Evolutionary conservation across 2,113 vertebrate species (phyloP).

Genomic region (Acinonyx jubatus): DNA sequence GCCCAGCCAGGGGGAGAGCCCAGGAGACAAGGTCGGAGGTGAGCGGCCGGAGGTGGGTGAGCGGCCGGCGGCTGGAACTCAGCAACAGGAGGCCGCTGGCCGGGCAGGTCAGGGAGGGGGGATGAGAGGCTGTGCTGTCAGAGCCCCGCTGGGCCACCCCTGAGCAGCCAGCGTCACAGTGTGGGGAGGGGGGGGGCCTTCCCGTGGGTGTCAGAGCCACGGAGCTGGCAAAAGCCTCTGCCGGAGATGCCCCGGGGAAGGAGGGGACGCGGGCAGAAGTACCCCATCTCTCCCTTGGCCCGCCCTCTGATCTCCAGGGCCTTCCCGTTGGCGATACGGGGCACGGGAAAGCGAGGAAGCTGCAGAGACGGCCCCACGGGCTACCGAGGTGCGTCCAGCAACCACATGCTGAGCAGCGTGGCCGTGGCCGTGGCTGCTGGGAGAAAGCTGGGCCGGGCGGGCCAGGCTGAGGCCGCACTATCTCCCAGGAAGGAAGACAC

Average conservation of each 20-base stretch:
- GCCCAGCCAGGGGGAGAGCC: fast-evolving
- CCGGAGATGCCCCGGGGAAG: not conserved
- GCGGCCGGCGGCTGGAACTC: too few species aligned
- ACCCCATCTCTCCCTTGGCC: not conserved
- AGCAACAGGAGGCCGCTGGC: not conserved
- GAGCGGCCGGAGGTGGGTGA: not conserved
- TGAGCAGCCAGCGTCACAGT: fast-evolving
- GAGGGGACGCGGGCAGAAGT: not conserved
- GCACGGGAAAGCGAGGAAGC: not conserved
- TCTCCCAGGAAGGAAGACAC: not conserved
- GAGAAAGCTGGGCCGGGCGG: not conserved
- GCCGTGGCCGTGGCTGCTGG: fast-evolving
- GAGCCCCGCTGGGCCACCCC: too few species aligned
- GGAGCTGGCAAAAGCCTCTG: fast-evolving
- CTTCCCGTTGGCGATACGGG: not conserved
- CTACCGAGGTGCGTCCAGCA: fast-evolving
- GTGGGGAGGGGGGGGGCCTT: not conserved
- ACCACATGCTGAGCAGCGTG: fast-evolving
- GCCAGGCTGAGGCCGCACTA: fast-evolving
- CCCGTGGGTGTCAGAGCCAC: fast-evolving
- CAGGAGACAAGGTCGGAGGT: not conserved
- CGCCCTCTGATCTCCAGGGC: fast-evolving
- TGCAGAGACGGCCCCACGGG: not conserved
- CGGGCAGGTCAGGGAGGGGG: fast-evolving
- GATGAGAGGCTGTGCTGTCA: too few species aligned